A percentile compares a stretch with the other conserved stretches of the same genome.
Evolutionary conservation across 2,797 vertebrate genomes (phyloP).

Genomic region (Hephaestus fuliginosus): DNA sequence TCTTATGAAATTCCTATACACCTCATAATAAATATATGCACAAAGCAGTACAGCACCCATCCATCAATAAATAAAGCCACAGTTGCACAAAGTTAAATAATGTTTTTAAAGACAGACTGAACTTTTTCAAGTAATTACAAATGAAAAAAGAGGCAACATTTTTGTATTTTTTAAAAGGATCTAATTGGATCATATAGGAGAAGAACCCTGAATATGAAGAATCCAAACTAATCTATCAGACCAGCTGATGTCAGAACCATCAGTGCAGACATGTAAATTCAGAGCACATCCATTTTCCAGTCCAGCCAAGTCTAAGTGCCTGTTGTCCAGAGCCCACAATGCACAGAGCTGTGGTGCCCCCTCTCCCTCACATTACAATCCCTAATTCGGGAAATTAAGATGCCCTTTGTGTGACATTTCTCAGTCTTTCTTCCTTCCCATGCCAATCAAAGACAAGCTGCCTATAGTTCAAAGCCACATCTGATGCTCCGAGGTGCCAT

Average conservation of each 20-base stretch:
- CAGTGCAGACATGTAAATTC: conserved; percentile 75
- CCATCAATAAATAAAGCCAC: background rate
- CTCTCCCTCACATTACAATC: conserved; percentile 69
- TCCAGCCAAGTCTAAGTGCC: conserved; percentile 59
- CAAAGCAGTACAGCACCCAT: background rate
- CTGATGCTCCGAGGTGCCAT: conserved; percentile 80
- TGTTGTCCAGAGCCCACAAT: conserved; percentile 49
- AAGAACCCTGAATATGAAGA: background rate
- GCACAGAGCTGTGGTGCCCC: conserved; percentile 38
- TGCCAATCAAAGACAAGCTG: conserved; percentile 80
- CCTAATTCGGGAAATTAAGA: conserved; percentile 83
- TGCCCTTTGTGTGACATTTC: conserved; percentile 82
- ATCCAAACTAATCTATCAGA: conserved; percentile 15
- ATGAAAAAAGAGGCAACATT: background rate
- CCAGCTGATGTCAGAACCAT: conserved; percentile 32
- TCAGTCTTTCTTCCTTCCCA: conserved; percentile 85
- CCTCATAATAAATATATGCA: background rate
- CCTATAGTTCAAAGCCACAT: conserved; percentile 81
- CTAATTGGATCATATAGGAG: background rate
- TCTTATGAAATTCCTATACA: background rate
- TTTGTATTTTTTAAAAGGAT: background rate
- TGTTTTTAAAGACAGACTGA: background rate
- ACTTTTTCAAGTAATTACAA: background rate
- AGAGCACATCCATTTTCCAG: conserved; percentile 56
- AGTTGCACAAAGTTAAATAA: background rate